A percentile compares a stretch with the other conserved stretches of the same genome.
phyloP scores from a whole-genome alignment of 2,888 invertebrate genomes.

The Ischnus inquisitorius region DNA sequence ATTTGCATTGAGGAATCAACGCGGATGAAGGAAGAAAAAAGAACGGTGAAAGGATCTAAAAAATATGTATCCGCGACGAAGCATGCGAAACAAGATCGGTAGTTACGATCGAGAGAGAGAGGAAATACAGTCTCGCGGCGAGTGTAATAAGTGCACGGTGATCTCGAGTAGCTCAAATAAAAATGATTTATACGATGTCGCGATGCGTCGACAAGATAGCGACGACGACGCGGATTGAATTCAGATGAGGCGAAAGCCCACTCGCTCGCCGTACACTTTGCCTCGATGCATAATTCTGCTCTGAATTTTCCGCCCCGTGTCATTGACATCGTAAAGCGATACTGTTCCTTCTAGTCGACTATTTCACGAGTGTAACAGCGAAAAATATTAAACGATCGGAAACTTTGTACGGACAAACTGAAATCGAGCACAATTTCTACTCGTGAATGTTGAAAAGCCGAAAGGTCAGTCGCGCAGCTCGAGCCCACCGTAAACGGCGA shows the following conservation, averaged over 20 bases:
- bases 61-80: conserved; percentile 8
- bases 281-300: conserved; percentile 66
- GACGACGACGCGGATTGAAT: conserved; percentile 71
- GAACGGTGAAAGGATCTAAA: background rate
- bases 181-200: conserved; percentile 72
- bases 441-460: conserved; percentile 53
- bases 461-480: conserved; percentile 41
- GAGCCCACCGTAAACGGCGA: conserved; percentile 25
- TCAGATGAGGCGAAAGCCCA: conserved; percentile 65
- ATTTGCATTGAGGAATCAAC: background rate
- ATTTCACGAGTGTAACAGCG: conserved; percentile 11
- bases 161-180: conserved; percentile 69
- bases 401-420: conserved; percentile 9
- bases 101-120: conserved; percentile 21
- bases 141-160: conserved; percentile 65
- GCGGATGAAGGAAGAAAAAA: conserved; percentile 5
- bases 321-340: conserved; percentile 57
- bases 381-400: conserved; percentile 13
- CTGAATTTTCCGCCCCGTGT: conserved; percentile 50
- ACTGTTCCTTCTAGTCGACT: conserved; percentile 22
- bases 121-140: conserved; percentile 47
- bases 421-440: conserved; percentile 21
- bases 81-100: conserved; percentile 10
- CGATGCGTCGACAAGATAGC: conserved; percentile 72
- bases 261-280: conserved; percentile 71